Evolutionary conservation across 2,797 vertebrate species (phyloP).

Genomic region (Nyctibius grandis): DNA sequence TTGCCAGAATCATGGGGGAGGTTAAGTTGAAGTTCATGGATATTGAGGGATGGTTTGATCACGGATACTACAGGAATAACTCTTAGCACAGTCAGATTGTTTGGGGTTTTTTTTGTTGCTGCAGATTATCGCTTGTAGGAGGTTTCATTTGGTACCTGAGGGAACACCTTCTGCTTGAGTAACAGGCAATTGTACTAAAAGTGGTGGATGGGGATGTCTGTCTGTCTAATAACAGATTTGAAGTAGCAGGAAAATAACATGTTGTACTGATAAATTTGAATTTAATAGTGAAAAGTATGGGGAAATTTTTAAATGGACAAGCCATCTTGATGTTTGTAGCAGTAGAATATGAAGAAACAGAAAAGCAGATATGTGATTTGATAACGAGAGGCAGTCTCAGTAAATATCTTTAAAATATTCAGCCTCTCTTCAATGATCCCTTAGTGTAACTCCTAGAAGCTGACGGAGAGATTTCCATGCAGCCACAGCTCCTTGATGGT

Average conservation of each 20-base stretch:
- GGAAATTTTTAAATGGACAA: not conserved
- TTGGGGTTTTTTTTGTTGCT: not conserved
- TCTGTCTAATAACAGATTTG: not conserved
- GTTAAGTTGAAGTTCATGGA: not conserved
- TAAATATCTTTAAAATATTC: not conserved
- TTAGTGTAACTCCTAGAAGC: not conserved
- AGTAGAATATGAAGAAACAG: not conserved
- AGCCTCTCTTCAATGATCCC: not conserved
- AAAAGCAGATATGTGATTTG: not conserved
- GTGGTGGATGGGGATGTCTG: not conserved
- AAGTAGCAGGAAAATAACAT: not conserved
- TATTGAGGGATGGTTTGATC: not conserved
- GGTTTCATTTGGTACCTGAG: not conserved
- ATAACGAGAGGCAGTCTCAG: not conserved
- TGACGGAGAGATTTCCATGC: not conserved
- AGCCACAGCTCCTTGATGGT: not conserved
- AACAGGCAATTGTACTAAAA: not conserved
- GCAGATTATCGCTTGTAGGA: not conserved
- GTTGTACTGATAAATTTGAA: not conserved
- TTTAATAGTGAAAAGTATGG: not conserved
- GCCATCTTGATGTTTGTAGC: not conserved
- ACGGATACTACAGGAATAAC: not conserved
- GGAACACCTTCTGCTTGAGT: not conserved
- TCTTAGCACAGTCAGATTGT: not conserved
- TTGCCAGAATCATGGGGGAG: not conserved